phyloP scores from a whole-genome alignment of 1,140 invertebrate genomes.

The Drosophila paulistorum region DNA sequence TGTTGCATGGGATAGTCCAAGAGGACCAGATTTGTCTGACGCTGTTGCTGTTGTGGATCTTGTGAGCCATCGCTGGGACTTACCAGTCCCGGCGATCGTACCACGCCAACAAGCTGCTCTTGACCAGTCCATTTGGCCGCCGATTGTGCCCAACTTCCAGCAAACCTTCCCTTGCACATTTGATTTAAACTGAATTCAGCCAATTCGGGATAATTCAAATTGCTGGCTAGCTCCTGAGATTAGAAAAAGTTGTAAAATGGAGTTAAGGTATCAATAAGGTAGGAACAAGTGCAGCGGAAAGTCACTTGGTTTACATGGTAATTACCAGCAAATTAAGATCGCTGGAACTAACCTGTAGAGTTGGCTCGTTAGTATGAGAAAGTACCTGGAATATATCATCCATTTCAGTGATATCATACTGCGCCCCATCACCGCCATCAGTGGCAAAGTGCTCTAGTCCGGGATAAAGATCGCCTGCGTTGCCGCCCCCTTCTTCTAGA shows the following conservation, averaged over 20 bases:
- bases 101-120: constrained; percentile 68
- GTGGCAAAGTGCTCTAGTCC: constrained; percentile 60
- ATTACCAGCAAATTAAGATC: constrained; percentile 20
- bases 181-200: constrained; percentile 79
- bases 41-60: constrained; percentile 68
- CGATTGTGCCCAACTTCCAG: constrained; percentile 68
- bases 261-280: neutral
- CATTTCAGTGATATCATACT: constrained; percentile 76
- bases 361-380: constrained; percentile 50
- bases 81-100: constrained; percentile 52
- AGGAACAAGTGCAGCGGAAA: neutral
- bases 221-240: constrained; percentile 68
- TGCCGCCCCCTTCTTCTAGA: constrained; percentile 45
- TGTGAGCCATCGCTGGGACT: constrained; percentile 56
- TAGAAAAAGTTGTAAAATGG: neutral
- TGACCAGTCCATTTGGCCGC: constrained; percentile 73
- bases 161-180: constrained; percentile 77
- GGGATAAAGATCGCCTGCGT: constrained; percentile 55
- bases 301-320: neutral
- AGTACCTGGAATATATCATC: constrained; percentile 80
- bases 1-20: constrained; percentile 76
- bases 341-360: constrained; percentile 45
- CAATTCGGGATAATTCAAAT: constrained; percentile 75
- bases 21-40: constrained; percentile 74
- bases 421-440: constrained; percentile 53